Evolutionary conservation across 2,888 invertebrate genomes (phyloP).

Genomic region (Troilus luridus): DNA sequence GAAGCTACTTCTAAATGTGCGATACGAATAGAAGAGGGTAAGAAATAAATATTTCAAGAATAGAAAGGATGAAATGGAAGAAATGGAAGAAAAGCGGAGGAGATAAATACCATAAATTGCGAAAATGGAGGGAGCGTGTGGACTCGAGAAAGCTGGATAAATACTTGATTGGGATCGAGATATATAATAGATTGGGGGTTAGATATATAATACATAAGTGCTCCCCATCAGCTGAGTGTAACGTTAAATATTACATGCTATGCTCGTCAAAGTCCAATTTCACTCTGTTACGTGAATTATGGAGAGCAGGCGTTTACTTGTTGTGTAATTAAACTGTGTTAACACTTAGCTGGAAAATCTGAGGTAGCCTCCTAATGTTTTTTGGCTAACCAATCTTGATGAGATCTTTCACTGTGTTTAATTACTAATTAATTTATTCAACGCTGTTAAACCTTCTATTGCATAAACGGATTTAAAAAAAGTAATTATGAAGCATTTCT

Average conservation of each 20-base stretch:
- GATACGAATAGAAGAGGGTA: not conserved
- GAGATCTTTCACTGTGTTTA: no score
- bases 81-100: not conserved
- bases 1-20: not conserved
- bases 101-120: not conserved
- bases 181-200: not conserved
- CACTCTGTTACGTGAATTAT: not conserved
- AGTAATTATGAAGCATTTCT: no score
- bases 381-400: no score
- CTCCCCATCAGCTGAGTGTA: not conserved
- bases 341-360: no score
- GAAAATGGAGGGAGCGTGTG: not conserved
- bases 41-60: not conserved
- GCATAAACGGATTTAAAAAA: no score
- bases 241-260: not conserved
- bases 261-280: not conserved
- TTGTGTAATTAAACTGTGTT: not conserved
- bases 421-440: no score
- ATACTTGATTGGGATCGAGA: not conserved
- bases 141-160: not conserved
- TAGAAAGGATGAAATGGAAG: not conserved
- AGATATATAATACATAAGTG: not conserved
- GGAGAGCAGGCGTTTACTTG: not conserved
- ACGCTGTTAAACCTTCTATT: no score
- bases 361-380: no score